Percentiles rank a stretch among this genome's conserved stretches.
Conservation (phyloP, 1,140 invertebrate genomes). For the Brachionus angularis region DNA sequence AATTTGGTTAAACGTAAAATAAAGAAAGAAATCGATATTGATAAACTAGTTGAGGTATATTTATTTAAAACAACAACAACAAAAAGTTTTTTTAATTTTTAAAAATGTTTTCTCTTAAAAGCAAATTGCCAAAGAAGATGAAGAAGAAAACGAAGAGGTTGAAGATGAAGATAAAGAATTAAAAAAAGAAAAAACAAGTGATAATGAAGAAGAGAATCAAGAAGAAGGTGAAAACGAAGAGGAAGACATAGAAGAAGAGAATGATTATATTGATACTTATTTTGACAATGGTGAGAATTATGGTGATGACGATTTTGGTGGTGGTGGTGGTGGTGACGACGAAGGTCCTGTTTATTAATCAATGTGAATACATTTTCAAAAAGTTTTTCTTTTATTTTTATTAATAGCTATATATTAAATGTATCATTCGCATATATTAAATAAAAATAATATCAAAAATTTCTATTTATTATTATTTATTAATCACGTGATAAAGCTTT, state of each 20-base stretch:
- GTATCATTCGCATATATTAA: not conserved
- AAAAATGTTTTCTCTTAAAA: not conserved
- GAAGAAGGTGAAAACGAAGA: constrained; percentile 10
- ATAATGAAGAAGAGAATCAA: not conserved
- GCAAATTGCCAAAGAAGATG: not conserved
- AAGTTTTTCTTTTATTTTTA: not conserved
- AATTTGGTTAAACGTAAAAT: constrained; percentile 21
- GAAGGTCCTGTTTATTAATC: not conserved
- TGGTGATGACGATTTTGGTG: constrained; percentile 39
- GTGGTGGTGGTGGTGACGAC: constrained; percentile 19
- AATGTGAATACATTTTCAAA: not conserved
- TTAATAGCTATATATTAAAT: not conserved
- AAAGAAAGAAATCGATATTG: constrained; percentile 11
- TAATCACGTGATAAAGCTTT: too few species aligned
- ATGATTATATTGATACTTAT: constrained; percentile 41
- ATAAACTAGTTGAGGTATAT: constrained; percentile 6
- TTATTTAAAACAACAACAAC: not conserved
- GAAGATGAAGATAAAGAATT: not conserved
- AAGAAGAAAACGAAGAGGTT: not conserved
- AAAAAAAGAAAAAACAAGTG: not conserved
- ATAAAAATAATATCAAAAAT: too few species aligned
- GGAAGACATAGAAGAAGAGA: constrained; percentile 16
- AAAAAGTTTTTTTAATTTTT: not conserved
- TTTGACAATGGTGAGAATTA: constrained; percentile 41
- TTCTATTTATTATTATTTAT: too few species aligned